A percentile compares a stretch with the other conserved stretches of the same genome.
These are phyloP conservation scores for Ganaspis sp. DNA, from an alignment of 1,140 invertebrate genomes.

Conservation along the genomic window DNA sequence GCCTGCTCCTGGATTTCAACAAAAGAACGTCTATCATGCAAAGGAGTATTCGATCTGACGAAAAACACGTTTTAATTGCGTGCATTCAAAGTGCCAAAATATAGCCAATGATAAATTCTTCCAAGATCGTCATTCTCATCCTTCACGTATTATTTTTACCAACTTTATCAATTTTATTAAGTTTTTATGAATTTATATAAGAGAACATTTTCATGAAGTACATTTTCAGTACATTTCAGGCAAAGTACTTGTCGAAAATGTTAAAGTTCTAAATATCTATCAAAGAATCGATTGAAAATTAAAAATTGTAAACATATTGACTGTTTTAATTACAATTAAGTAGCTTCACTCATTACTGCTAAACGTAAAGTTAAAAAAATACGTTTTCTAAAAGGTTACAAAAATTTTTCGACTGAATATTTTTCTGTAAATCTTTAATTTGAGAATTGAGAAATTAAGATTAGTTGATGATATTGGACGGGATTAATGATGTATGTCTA, in stretches of 20 bases:
- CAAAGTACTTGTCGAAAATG: no score
- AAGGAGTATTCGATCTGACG: conserved; percentile 26
- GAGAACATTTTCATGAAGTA: no score
- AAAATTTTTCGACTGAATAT: no score
- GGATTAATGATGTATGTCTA: conserved; percentile 14
- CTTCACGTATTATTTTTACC: neutral
- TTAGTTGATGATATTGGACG: neutral
- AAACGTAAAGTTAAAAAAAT: no score
- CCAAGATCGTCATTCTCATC: conserved; percentile 18
- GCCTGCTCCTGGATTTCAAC: neutral
- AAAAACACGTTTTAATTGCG: conserved; percentile 53
- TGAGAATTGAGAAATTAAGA: neutral
- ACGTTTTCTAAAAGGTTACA: no score
- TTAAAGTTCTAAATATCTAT: no score
- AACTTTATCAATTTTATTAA: neutral
- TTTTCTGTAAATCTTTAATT: neutral
- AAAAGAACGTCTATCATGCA: neutral
- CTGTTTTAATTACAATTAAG: no score
- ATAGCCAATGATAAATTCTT: conserved; percentile 59
- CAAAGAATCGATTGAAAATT: no score
- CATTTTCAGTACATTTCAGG: no score
- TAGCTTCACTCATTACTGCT: no score
- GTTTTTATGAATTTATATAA: no score
- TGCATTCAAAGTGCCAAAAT: conserved; percentile 72
- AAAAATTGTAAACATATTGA: no score